A percentile compares a stretch with the other conserved stretches of the same genome.
Conservation (phyloP, 2,797 vertebrate genomes). For the Pantherophis alleghaniensis region DNA sequence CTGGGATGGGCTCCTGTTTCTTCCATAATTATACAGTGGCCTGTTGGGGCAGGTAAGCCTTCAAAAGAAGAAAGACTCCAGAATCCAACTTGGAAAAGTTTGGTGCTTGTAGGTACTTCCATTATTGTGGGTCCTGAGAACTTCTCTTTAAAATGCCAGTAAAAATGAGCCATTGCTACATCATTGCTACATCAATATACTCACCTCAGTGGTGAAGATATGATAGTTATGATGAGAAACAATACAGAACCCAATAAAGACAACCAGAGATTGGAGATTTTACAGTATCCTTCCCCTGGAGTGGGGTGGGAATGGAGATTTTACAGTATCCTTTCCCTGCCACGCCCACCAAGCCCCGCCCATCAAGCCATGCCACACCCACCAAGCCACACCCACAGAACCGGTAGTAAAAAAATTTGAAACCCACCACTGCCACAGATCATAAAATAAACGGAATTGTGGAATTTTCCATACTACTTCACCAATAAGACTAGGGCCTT, state of each 20-base stretch:
- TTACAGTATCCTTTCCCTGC: no score
- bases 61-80: background rate
- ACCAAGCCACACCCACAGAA: no score
- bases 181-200: background rate
- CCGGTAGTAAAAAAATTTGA: no score
- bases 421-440: background rate
- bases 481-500: accelerated
- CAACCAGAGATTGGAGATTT: background rate
- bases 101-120: background rate
- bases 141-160: background rate
- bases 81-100: background rate
- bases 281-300: no score
- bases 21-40: background rate
- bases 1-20: background rate
- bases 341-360: no score
- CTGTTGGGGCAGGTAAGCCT: background rate
- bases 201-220: background rate
- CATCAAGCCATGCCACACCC: no score
- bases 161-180: background rate
- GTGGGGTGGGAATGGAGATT: no score
- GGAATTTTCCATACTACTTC: background rate
- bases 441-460: background rate
- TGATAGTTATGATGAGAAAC: background rate
- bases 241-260: background rate
- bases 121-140: background rate